Conservation (phyloP, 2,797 vertebrate genomes). For the Clarias laeviceps region DNA sequence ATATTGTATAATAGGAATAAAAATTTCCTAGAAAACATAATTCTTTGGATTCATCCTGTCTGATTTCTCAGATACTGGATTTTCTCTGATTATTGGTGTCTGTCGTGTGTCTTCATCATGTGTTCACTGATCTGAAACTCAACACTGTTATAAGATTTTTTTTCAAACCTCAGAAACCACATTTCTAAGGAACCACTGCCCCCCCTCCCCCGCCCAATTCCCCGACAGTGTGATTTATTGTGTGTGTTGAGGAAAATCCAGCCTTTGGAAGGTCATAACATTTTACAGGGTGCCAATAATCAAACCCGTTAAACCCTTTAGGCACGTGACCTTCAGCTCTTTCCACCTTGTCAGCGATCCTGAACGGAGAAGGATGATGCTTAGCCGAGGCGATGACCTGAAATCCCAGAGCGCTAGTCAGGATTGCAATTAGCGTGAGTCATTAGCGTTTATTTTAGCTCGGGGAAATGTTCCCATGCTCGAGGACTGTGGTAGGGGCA, state of each 20-base stretch:
- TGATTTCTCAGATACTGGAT: not conserved
- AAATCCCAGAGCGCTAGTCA: slow-evolving; percentile 27
- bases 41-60: no score
- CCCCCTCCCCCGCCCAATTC: no score
- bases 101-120: not conserved
- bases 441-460: slow-evolving; percentile 48
- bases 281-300: slow-evolving; percentile 35
- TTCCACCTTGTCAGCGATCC: slow-evolving; percentile 26
- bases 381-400: slow-evolving; percentile 27
- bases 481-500: not conserved
- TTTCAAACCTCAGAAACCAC: not conserved
- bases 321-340: slow-evolving; percentile 19
- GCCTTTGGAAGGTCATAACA: slow-evolving; percentile 12
- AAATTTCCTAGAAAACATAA: no score
- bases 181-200: not conserved
- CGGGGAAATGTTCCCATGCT: slow-evolving; percentile 16
- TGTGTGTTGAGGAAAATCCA: not conserved
- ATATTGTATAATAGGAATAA: not conserved
- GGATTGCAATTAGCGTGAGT: slow-evolving; percentile 38
- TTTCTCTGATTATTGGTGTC: not conserved
- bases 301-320: not conserved
- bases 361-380: slow-evolving; percentile 17
- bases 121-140: not conserved
- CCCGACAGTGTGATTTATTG: slow-evolving; percentile 6
- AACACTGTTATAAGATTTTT: not conserved